phyloP scores from a whole-genome alignment of 2,888 invertebrate genomes.

The Melikaiella ostensackeni region DNA sequence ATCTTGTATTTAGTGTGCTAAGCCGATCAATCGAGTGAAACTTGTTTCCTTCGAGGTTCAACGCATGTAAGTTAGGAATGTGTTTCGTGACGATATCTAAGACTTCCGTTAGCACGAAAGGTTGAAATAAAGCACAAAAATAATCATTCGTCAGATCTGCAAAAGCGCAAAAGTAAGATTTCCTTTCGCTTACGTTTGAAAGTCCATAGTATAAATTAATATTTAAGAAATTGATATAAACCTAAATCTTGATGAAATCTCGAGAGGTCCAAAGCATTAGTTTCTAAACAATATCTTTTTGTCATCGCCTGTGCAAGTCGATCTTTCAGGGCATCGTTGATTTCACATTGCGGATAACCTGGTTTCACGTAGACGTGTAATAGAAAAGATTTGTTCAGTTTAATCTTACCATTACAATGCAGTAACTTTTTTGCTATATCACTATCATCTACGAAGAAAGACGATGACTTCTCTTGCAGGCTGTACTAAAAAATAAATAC shows the following conservation, averaged over 20 bases:
- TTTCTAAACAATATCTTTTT: constrained; percentile 85
- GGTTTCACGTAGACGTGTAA: constrained; percentile 70
- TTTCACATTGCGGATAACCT: constrained; percentile 59
- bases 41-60: constrained; percentile 90
- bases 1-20: constrained; percentile 81
- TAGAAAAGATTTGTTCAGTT: constrained; percentile 85
- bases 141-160: constrained; percentile 83
- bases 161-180: constrained; percentile 53
- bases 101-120: constrained; percentile 85
- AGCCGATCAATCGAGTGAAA: constrained; percentile 84
- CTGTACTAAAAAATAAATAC: constrained; percentile 77
- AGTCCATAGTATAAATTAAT: too few species aligned
- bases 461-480: constrained; percentile 81
- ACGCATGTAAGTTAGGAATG: constrained; percentile 89
- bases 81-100: constrained; percentile 89
- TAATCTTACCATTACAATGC: constrained; percentile 83
- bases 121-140: constrained; percentile 87
- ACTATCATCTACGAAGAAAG: constrained; percentile 88
- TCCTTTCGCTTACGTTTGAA: too few species aligned
- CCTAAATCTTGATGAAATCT: constrained; percentile 88
- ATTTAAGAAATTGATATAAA: constrained; percentile 61
- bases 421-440: constrained; percentile 85
- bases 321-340: constrained; percentile 84
- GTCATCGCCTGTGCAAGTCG: constrained; percentile 90
- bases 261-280: constrained; percentile 88